Evolutionary conservation across 92 coral and sea anemone genomes (phyloP).

Genomic region (Chrysogorgia sp.): DNA sequence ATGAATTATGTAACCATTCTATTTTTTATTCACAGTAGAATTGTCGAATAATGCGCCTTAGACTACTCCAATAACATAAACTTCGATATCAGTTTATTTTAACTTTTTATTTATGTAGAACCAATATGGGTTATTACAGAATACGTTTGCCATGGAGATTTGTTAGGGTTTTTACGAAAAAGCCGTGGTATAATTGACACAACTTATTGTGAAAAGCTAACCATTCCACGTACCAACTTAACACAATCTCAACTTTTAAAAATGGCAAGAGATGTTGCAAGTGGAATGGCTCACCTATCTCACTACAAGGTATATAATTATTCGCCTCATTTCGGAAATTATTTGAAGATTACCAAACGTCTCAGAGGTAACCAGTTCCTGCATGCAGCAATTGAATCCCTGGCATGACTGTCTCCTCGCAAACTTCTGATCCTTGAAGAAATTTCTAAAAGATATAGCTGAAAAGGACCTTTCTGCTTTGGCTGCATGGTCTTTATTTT

Average conservation of each 20-base stretch:
- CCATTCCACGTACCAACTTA: slow-evolving; percentile 34
- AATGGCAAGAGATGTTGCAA: slow-evolving; percentile 69
- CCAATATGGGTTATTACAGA: slow-evolving; percentile 66
- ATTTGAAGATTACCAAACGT: background rate
- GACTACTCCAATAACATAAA: background rate
- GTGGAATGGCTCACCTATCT: slow-evolving; percentile 69
- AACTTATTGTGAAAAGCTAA: slow-evolving; percentile 40
- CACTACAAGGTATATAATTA: slow-evolving; percentile 51
- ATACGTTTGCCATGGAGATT: slow-evolving; percentile 65
- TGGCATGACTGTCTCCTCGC: no score
- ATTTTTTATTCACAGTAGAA: no score
- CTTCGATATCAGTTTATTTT: background rate
- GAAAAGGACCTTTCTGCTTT: no score
- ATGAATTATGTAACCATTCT: no score
- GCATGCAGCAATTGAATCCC: no score
- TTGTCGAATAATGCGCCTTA: background rate
- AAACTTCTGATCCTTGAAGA: no score
- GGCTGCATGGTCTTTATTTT: no score
- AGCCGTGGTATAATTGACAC: slow-evolving; percentile 65
- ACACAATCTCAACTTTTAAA: slow-evolving; percentile 51
- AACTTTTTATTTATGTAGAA: slow-evolving; percentile 22
- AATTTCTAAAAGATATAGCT: no score
- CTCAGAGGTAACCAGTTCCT: no score
- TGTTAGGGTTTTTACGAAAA: slow-evolving; percentile 64
- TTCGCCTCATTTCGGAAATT: background rate